Base-by-base conservation (phyloP, 2,113 vertebrate species). In the Tapirus terrestris region DNA sequence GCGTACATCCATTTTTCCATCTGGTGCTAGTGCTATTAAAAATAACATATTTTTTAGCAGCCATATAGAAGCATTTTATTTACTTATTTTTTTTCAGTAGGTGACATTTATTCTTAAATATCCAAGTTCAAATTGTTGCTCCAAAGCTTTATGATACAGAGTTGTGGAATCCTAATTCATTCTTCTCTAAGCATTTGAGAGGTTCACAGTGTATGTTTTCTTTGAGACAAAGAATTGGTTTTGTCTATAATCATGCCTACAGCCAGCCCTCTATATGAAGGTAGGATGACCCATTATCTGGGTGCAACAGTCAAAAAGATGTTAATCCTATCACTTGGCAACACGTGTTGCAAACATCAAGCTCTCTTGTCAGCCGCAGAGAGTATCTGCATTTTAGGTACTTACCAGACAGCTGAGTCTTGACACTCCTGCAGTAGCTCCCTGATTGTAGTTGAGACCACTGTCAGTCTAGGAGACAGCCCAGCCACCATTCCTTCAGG, bases 61-160 rank as follows among this genome's bases (percentile, higher is more conserved):
- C 13, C 25, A 56, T 11, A 14, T 45, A 76, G 51, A 72, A 6
- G 16, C 6, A 70, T 92, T 95, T 90, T 39, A 58, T 65, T 90
- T 53, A 16, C 14, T 16, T 67, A 0, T 14, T 45, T 45, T 90
- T 56, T 94, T 39, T 27, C 6, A 88, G 23, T 94, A 86, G 56
- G 2, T 86, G 48, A 73, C 36, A n/a, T 94, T 90, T 82, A 79
- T 90, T 93, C n/a, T 81, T 94, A 93, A 25, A 56, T 95, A 76
- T 93, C 91, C 27, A 36, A 5, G 51, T 85, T 85, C 31, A 75
- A 85, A 60, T 88, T 33, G 58, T 85, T 94, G 31, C 23, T 53
- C 51, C 21, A 87, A 23, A 72, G 48, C 43, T 73, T 14, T 92
- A 4, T 70, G 65, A 88, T 36, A 9, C 70, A 76, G 84, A 45